A percentile compares a stretch with the other conserved stretches of the same genome.
Evolutionary conservation across 2,888 invertebrate genomes (phyloP).

Genomic region (Lasioglossum lativentre): DNA sequence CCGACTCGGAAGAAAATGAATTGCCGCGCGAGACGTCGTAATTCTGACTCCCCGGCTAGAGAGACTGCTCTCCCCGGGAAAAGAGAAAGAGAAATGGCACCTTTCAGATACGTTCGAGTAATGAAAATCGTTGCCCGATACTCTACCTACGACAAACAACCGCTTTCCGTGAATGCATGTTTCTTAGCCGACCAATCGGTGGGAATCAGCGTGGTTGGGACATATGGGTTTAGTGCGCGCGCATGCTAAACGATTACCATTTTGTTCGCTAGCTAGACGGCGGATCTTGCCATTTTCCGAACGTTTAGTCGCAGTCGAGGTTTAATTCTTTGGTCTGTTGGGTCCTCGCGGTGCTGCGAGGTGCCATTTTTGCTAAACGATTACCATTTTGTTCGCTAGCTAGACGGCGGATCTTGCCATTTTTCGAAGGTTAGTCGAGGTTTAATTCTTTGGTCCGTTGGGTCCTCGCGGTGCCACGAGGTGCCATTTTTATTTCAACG

Average conservation of each 20-base stretch:
- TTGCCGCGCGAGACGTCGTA: slow-evolving; percentile 44
- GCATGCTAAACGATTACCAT: neutral
- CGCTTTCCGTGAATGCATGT: neutral
- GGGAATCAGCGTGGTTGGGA: slow-evolving; percentile 1
- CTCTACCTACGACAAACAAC: neutral
- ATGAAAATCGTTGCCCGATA: neutral
- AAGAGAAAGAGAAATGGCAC: neutral
- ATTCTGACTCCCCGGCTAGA: neutral
- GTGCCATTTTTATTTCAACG: neutral
- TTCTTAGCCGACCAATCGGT: neutral
- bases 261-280: neutral
- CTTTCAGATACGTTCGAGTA: neutral
- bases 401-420: no score
- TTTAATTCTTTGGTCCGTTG: no score
- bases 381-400: no score
- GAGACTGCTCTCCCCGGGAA: neutral
- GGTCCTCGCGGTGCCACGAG: no score
- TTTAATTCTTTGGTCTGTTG: neutral
- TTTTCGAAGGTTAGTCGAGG: no score
- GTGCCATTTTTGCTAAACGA: no score
- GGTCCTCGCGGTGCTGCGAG: no score
- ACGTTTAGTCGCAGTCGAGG: neutral
- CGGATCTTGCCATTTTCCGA: neutral
- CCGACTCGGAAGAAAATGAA: slow-evolving; percentile 59
- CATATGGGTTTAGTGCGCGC: neutral